phyloP scores from a whole-genome alignment of 2,797 vertebrate species.

The Cephalopachus bancanus region DNA sequence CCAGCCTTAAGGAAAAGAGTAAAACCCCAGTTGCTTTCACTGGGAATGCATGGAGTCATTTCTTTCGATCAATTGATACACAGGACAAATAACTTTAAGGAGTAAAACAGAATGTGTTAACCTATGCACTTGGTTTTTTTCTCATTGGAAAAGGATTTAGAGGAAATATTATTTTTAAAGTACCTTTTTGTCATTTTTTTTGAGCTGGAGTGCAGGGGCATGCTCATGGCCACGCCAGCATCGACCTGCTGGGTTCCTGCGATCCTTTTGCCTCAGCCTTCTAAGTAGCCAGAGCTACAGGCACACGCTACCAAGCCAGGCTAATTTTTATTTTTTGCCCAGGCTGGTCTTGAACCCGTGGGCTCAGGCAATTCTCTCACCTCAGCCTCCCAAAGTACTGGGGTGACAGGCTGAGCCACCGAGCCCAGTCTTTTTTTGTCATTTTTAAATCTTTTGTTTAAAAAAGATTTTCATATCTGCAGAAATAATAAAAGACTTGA shows the following conservation, averaged over 20 bases:
- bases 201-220: too few species aligned
- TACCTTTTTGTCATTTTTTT: background rate
- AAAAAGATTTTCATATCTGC: background rate
- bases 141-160: background rate
- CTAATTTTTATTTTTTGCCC: too few species aligned
- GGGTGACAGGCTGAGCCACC: too few species aligned
- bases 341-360: too few species aligned
- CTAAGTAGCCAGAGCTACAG: too few species aligned
- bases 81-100: background rate
- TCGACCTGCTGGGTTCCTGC: too few species aligned
- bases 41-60: background rate
- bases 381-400: too few species aligned
- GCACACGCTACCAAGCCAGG: too few species aligned
- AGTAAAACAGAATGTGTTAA: background rate
- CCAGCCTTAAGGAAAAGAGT: background rate
- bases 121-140: background rate
- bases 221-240: too few species aligned
- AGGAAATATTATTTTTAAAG: background rate
- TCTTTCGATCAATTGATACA: background rate
- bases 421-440: too few species aligned
- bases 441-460: background rate
- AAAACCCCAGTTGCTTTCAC: background rate
- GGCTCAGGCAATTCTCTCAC: too few species aligned
- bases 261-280: too few species aligned
- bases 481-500: background rate